A percentile compares a stretch with the other conserved stretches of the same genome.
Evolutionary conservation across 2,113 vertebrate species (phyloP).

Genomic region (Alethe diademata): DNA sequence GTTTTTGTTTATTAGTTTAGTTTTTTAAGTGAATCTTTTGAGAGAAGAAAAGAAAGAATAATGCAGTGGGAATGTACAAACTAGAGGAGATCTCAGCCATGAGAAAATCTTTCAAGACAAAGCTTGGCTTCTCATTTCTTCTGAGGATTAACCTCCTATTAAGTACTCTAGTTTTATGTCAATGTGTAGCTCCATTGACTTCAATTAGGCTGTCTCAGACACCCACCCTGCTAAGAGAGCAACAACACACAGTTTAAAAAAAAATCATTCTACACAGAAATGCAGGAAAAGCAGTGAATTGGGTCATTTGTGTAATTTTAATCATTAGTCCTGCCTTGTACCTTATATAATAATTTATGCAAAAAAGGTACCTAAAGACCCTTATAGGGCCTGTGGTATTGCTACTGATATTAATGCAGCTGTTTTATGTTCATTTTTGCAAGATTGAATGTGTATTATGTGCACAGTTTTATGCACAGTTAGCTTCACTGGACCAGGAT

Average conservation of each 20-base stretch:
- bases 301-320: background rate
- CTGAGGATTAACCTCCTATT: conserved; percentile 17
- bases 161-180: conserved; percentile 25
- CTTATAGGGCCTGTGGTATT: background rate
- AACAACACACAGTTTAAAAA: background rate
- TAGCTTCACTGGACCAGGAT: background rate
- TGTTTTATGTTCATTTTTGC: background rate
- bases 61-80: background rate
- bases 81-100: background rate
- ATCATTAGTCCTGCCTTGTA: background rate
- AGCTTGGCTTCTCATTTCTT: background rate
- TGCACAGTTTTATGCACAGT: background rate
- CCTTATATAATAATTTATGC: background rate
- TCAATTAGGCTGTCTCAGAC: conserved; percentile 21
- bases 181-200: conserved; percentile 30
- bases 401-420: background rate
- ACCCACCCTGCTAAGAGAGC: background rate
- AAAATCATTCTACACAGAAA: background rate
- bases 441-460: background rate
- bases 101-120: background rate
- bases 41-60: background rate
- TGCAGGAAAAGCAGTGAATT: background rate
- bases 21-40: background rate
- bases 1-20: background rate
- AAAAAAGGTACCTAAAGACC: background rate